Evolutionary conservation across 1,140 invertebrate genomes (phyloP).

Genomic region (Papilio polytes): DNA sequence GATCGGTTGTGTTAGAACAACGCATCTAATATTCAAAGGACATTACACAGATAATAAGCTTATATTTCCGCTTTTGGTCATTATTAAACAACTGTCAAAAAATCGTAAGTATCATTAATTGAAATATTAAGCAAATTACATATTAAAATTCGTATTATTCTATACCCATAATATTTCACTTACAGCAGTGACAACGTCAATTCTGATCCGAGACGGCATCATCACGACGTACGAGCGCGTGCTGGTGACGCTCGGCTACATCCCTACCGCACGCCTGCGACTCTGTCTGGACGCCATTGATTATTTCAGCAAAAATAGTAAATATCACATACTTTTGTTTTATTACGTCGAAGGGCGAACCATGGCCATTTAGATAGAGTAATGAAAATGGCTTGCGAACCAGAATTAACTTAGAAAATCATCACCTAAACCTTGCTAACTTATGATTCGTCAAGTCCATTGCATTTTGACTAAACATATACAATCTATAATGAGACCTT

Average conservation of each 20-base stretch:
- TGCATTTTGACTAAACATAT: background rate
- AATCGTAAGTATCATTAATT: constrained; percentile 82
- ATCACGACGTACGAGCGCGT: constrained; percentile 86
- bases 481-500: background rate
- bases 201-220: constrained; percentile 87
- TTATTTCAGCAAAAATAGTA: constrained; percentile 87
- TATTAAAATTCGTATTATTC: too few relatives aligned
- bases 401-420: background rate
- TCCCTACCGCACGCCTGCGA: constrained; percentile 86
- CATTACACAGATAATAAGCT: constrained; percentile 86
- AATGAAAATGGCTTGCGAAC: background rate
- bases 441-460: background rate
- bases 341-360: too few relatives aligned
- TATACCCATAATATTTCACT: constrained; percentile 41
- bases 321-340: constrained; percentile 41
- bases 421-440: background rate
- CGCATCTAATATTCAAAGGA: constrained; percentile 86
- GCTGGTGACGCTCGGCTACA: constrained; percentile 85
- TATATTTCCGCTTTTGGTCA: constrained; percentile 85
- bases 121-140: constrained; percentile 18
- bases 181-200: constrained; percentile 85
- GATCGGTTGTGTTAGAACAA: constrained; percentile 85
- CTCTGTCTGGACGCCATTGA: constrained; percentile 87
- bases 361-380: too few relatives aligned
- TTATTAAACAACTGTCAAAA: constrained; percentile 86